Conservation (phyloP, 2,797 vertebrate genomes). For the Acanthopagrus latus region DNA sequence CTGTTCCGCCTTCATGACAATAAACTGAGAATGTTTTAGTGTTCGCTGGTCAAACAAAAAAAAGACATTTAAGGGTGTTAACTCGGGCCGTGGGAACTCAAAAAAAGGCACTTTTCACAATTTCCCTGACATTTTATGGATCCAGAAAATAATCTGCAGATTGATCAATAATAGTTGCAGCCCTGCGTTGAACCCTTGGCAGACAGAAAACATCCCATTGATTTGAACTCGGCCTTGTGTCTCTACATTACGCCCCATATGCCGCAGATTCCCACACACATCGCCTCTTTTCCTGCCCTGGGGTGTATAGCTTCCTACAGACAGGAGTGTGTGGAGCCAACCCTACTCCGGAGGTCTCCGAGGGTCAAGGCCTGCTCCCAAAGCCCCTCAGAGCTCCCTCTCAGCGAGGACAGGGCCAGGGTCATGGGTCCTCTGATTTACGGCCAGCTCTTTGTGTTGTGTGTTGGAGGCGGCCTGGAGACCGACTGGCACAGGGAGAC, state of each 20-base stretch:
- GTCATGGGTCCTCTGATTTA: conserved; percentile 84
- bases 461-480: conserved; percentile 63
- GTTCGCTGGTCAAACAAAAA: neutral
- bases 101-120: no score
- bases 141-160: neutral
- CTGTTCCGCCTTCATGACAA: no score
- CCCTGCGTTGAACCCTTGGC: conserved; percentile 35
- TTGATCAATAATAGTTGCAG: neutral
- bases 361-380: conserved; percentile 81
- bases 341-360: conserved; percentile 73
- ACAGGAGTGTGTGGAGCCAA: conserved; percentile 74
- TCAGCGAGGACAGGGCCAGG: conserved; percentile 73
- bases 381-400: conserved; percentile 74
- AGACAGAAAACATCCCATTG: conserved; percentile 54
- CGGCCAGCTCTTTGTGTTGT: conserved; percentile 73
- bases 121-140: neutral
- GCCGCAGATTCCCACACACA: conserved; percentile 87
- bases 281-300: conserved; percentile 60
- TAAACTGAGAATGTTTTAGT: no score
- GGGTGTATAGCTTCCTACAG: conserved; percentile 74
- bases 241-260: conserved; percentile 76
- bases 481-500: conserved; percentile 58
- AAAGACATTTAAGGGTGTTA: neutral
- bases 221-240: conserved; percentile 63
- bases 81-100: neutral